A percentile compares a stretch with the other conserved stretches of the same genome.
These are phyloP conservation scores for Edolisoma coerulescens DNA, from an alignment of 2,113 vertebrate species.

Conservation along the genomic window DNA sequence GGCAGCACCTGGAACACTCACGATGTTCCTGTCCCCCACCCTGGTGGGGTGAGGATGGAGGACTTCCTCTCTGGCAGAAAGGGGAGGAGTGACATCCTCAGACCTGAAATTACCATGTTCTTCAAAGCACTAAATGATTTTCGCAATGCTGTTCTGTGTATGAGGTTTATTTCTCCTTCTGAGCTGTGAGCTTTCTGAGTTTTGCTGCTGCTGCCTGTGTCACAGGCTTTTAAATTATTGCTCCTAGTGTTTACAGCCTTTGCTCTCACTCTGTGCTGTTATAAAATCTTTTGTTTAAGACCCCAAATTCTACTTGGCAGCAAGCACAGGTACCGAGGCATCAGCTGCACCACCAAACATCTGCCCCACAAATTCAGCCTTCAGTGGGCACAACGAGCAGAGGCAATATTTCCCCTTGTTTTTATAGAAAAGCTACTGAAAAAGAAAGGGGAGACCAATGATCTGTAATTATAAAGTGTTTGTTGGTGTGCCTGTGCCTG, in stretches of 20 bases:
- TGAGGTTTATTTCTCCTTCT: neutral
- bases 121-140: neutral
- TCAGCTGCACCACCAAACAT: fast-evolving
- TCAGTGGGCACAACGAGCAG: fast-evolving
- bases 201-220: neutral
- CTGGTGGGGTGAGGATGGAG: no score
- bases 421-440: neutral
- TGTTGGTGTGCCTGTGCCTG: fast-evolving
- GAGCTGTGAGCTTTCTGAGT: neutral
- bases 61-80: neutral
- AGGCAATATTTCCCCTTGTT: neutral
- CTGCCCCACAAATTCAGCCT: neutral
- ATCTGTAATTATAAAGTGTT: neutral
- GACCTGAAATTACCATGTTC: neutral
- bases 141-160: neutral
- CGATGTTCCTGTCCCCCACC: neutral
- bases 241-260: neutral
- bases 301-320: neutral
- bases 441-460: neutral
- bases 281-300: neutral
- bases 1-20: neutral
- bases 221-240: neutral
- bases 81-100: neutral
- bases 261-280: neutral
- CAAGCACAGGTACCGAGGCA: fast-evolving